phyloP scores from a whole-genome alignment of 1,140 invertebrate genomes.

The Monomorium pharaonis region DNA sequence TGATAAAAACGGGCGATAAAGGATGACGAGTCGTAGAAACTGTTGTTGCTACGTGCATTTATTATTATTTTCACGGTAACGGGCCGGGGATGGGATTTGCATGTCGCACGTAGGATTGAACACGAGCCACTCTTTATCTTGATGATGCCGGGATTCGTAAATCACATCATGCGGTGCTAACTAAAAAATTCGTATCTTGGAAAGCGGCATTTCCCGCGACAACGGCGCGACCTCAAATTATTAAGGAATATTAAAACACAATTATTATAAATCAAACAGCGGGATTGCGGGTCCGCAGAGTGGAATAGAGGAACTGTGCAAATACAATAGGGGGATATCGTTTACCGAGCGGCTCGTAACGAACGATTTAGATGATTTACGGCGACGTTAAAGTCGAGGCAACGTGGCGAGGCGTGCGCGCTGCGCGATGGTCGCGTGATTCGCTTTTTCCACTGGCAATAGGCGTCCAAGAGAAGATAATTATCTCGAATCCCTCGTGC shows the following conservation, averaged over 20 bases:
- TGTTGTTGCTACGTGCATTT: slow-evolving; percentile 15
- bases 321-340: slow-evolving; percentile 32
- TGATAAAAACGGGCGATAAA: slow-evolving; percentile 28
- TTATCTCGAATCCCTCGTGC: slow-evolving; percentile 43
- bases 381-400: slow-evolving; percentile 28
- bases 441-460: slow-evolving; percentile 30
- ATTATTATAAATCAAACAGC: slow-evolving; percentile 23
- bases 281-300: not conserved
- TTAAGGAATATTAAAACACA: slow-evolving; percentile 20
- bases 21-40: slow-evolving; percentile 25
- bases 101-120: not conserved
- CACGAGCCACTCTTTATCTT: not conserved
- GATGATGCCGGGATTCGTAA: not conserved
- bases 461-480: slow-evolving; percentile 39
- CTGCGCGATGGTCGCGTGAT: slow-evolving; percentile 37
- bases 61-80: slow-evolving; percentile 26
- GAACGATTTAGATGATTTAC: slow-evolving; percentile 29
- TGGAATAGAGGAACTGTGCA: slow-evolving; percentile 15
- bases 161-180: not conserved
- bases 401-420: not conserved
- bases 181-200: not conserved
- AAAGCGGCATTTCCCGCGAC: not conserved
- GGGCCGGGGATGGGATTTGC: not conserved
- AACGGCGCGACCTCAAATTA: not conserved
- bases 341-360: slow-evolving; percentile 18